A percentile compares a stretch with the other conserved stretches of the same genome.
phyloP scores from a whole-genome alignment of 2,113 vertebrate genomes.

The Indri indri region DNA sequence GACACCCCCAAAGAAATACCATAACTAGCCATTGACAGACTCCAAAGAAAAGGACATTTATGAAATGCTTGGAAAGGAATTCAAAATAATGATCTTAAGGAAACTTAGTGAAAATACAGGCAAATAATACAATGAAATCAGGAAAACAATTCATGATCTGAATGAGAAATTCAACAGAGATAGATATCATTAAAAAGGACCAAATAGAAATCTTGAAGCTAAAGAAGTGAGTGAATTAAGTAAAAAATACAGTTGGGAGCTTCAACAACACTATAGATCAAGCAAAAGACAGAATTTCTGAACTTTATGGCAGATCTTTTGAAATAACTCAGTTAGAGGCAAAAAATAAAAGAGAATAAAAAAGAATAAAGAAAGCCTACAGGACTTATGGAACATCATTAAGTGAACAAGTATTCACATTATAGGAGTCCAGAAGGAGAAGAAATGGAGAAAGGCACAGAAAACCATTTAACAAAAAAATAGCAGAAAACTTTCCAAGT shows the following conservation, averaged over 20 bases:
- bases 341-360: background rate
- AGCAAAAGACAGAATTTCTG: background rate
- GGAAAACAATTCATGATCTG: background rate
- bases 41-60: background rate
- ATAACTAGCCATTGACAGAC: background rate
- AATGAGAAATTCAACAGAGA: background rate
- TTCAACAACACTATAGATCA: background rate
- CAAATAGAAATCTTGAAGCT: background rate
- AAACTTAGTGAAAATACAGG: background rate
- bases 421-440: background rate
- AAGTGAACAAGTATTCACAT: background rate
- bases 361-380: background rate
- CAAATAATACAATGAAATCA: background rate
- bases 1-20: background rate
- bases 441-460: background rate
- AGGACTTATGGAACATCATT: background rate
- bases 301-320: background rate
- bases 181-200: background rate
- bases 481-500: background rate
- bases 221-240: background rate
- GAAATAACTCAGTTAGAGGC: background rate
- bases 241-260: background rate
- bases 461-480: background rate
- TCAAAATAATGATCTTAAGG: background rate
- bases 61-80: background rate